A percentile compares a stretch with the other conserved stretches of the same genome.
phyloP scores from a whole-genome alignment of 2,888 invertebrate genomes.

The Sipha maydis region DNA sequence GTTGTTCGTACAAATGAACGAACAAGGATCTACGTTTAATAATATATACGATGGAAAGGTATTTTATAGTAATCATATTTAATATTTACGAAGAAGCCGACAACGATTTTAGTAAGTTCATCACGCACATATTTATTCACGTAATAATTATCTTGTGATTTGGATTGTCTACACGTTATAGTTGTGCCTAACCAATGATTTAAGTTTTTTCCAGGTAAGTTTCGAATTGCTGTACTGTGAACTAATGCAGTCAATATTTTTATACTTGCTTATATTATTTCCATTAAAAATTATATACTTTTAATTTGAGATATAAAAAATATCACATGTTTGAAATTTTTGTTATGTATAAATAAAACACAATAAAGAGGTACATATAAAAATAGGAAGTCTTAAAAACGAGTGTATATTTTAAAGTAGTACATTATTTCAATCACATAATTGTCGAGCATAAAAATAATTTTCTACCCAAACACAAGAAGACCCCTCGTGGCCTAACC shows the following conservation, averaged over 20 bases:
- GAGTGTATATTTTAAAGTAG: background rate
- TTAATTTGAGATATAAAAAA: background rate
- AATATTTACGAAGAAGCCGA: background rate
- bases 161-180: background rate
- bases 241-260: background rate
- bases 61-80: background rate
- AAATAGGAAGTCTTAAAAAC: background rate
- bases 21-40: background rate
- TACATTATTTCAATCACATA: slow-evolving; percentile 17
- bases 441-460: slow-evolving; percentile 2
- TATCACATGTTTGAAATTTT: background rate
- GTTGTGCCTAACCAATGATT: background rate
- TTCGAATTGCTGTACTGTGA: background rate
- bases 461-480: slow-evolving; percentile 8
- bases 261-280: background rate
- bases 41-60: background rate
- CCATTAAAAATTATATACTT: background rate
- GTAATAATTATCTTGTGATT: slow-evolving; percentile 6
- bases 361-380: background rate
- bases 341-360: background rate
- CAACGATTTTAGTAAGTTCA: background rate
- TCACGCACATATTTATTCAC: slow-evolving; percentile 8
- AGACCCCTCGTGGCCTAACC: background rate
- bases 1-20: background rate
- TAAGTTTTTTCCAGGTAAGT: background rate